Evolutionary conservation across 2,113 vertebrate species (phyloP).

Genomic region (Apteryx mantelli): DNA sequence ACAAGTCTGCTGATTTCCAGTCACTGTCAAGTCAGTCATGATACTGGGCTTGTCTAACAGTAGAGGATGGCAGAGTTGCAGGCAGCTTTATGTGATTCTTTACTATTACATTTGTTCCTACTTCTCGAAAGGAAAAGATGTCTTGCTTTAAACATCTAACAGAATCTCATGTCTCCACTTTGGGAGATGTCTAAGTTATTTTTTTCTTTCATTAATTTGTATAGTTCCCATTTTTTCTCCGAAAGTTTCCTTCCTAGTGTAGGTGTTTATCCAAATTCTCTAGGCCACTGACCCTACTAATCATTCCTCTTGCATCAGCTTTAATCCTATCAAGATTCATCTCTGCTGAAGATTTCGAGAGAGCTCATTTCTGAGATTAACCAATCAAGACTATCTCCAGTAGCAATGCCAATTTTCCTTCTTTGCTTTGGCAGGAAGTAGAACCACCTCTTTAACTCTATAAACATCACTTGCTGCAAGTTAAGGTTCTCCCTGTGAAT

Average conservation of each 20-base stretch:
- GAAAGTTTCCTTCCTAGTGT: not conserved
- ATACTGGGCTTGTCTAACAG: not conserved
- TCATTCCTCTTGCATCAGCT: not conserved
- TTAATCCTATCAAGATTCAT: not conserved
- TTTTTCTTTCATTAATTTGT: not conserved
- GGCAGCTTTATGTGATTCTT: not conserved
- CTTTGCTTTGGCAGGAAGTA: not conserved
- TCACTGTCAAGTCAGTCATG: not conserved
- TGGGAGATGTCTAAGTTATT: not conserved
- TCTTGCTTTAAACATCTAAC: not conserved
- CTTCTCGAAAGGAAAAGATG: not conserved
- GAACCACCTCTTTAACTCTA: not conserved
- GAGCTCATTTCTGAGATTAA: not conserved
- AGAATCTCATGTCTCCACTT: not conserved
- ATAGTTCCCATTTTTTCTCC: not conserved
- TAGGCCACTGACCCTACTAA: not conserved
- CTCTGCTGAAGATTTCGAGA: not conserved
- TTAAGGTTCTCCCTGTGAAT: not conserved
- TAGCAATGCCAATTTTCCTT: not conserved
- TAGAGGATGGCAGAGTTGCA: not conserved
- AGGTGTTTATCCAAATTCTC: not conserved
- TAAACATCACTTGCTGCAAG: not conserved
- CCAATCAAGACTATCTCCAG: not conserved
- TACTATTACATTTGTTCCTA: not conserved
- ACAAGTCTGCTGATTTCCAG: not conserved